A percentile compares a stretch with the other conserved stretches of the same genome.
phyloP scores from a whole-genome alignment of 2,888 invertebrate species.

The Plagodis pulveraria region DNA sequence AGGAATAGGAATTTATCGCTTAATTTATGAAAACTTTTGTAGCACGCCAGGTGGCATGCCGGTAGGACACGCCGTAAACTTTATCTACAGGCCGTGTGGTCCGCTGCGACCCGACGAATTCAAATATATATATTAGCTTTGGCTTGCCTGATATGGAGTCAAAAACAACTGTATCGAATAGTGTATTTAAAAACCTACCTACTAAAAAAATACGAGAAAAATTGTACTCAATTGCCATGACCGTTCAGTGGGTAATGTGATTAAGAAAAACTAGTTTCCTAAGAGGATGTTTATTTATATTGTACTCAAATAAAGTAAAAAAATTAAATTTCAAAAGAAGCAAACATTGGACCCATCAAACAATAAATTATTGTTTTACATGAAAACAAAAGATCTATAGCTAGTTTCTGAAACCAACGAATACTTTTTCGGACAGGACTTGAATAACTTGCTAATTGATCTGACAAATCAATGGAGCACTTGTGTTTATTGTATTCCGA shows the following conservation, averaged over 20 bases:
- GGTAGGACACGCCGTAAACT: conserved; percentile 1
- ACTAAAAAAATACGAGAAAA: not conserved
- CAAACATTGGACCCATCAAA: not conserved
- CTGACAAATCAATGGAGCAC: not conserved
- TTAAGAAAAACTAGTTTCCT: conserved; percentile 1
- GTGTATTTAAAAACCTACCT: conserved; percentile 3
- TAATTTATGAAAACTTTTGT: conserved; percentile 4
- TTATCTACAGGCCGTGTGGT: conserved; percentile 6
- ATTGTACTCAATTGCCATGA: not conserved
- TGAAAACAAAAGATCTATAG: not conserved
- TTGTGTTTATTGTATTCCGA: too few species aligned
- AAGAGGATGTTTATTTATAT: not conserved
- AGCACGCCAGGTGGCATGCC: conserved; percentile 2
- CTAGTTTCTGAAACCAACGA: not conserved
- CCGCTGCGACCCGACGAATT: conserved; percentile 6
- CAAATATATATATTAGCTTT: conserved; percentile 1
- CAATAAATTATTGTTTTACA: not conserved
- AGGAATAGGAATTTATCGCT: too few species aligned
- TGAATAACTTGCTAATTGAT: not conserved
- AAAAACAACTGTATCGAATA: not conserved
- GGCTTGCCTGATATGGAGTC: conserved; percentile 3
- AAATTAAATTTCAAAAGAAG: not conserved
- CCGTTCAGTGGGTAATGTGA: not conserved
- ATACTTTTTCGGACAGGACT: not conserved
- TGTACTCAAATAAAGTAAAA: not conserved